Evolutionary conservation across 2,888 invertebrate genomes (phyloP), one percentile per base, ranked within the genome.

Genomic region (Falcaria lacertinaria): DNA sequence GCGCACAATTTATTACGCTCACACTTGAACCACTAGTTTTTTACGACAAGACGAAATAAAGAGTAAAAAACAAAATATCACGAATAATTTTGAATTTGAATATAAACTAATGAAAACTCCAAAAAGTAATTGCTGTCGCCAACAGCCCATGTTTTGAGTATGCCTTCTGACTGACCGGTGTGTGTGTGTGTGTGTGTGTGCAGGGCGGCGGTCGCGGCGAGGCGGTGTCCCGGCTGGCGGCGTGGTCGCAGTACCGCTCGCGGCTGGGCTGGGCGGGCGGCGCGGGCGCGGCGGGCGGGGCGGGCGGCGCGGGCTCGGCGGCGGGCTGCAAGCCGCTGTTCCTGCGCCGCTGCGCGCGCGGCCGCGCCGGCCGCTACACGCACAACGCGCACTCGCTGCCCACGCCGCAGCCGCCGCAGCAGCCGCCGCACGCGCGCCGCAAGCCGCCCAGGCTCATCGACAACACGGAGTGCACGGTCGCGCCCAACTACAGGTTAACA

Each of bases 191-290:
- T 22, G 3, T 22, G 5, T 22, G 7, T 11, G 8, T 11, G 11
- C 11, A 28, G 28, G 28, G 11, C 3, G 11, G 7, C 33, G 32
- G 35, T 32, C 32, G 41, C 50, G 71, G 68, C 33, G 57, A 57
- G 17, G 55, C 69, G 2, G 79, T 68, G 14, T 59, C 73, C 1
- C 75, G 75, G 2, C 60, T 75, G 19, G 75, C 72, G 15, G 71
- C 74, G 33, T 79, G 81, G 79, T 72, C 84, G 42, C 66, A 76
- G 33, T 85, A 85, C 75, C 63, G 72, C 42, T 77, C 80, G 63
- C 68, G 80, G 3, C 77, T 65, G 68, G 57, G 70, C 45, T 62
- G 39, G 35, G 40, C 45, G 8, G 43, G 52, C 41, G 42, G 60
- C 32, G 13, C n/a, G n/a, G n/a, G n/a, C n/a, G 36, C 25, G 45